Percentiles rank a stretch among this genome's conserved stretches.
Conservation (phyloP, 2,888 invertebrate genomes). For the Metalampra italica region DNA sequence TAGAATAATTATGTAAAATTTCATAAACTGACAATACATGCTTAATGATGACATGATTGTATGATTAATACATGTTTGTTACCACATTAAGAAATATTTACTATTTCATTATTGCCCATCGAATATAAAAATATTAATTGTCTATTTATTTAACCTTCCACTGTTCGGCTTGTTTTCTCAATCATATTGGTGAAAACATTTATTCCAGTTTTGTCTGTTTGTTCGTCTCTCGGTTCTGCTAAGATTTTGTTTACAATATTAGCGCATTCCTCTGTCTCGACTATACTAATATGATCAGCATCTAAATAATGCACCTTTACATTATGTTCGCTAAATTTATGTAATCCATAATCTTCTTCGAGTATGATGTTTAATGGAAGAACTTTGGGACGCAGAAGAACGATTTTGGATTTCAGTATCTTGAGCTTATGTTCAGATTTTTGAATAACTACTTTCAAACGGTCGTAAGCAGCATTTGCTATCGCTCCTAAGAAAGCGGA, state of each 20-base stretch:
- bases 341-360: not conserved
- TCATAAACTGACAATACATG: too few species aligned
- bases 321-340: not conserved
- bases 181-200: not conserved
- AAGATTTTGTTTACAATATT: slow-evolving; percentile 2
- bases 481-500: slow-evolving; percentile 41
- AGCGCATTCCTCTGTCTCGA: slow-evolving; percentile 1
- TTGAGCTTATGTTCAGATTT: not conserved
- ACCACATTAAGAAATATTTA: too few species aligned
- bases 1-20: too few species aligned
- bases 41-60: too few species aligned
- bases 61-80: too few species aligned
- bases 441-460: slow-evolving; percentile 53
- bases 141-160: not conserved
- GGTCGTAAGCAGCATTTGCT: slow-evolving; percentile 54
- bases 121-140: not conserved
- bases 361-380: not conserved
- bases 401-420: slow-evolving; percentile 2
- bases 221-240: not conserved
- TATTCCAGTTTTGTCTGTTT: not conserved
- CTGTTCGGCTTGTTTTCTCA: not conserved
- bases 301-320: slow-evolving; percentile 2
- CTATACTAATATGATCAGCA: not conserved
- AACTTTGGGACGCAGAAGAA: not conserved
- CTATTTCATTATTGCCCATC: not conserved